Conservation (phyloP, 1,140 invertebrate species). For the Brachionus angularis region DNA sequence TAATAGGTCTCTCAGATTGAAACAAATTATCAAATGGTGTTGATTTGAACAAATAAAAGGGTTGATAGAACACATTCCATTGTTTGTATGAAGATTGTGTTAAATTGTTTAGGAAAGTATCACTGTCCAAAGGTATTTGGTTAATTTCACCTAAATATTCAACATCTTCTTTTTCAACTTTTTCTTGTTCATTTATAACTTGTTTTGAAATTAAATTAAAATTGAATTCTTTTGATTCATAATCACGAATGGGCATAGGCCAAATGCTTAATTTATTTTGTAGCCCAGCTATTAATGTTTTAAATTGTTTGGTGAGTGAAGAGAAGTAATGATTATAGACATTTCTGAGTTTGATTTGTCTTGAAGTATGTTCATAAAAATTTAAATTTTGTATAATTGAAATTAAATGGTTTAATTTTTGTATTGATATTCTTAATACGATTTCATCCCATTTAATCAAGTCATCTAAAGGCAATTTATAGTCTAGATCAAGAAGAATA, state of each 20-base stretch:
- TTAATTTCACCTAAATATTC: constrained; percentile 19
- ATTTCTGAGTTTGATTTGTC: background rate
- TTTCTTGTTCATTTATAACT: too few species aligned
- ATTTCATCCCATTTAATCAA: constrained; percentile 23
- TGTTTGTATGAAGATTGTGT: constrained; percentile 1
- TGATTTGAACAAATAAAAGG: constrained; percentile 41
- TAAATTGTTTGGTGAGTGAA: background rate
- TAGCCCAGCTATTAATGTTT: background rate
- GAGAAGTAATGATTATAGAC: constrained; percentile 8
- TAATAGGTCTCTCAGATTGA: too few species aligned
- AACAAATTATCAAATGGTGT: too few species aligned
- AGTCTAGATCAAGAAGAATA: constrained; percentile 9
- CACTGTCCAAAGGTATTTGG: background rate
- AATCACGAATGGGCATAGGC: background rate
- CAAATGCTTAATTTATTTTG: background rate
- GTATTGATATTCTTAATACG: background rate
- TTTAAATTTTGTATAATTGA: background rate
- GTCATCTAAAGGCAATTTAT: background rate
- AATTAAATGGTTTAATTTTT: background rate
- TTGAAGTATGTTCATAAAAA: background rate
- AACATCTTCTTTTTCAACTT: background rate
- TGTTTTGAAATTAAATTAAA: background rate
- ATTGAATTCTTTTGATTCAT: constrained; percentile 12
- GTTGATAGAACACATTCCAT: constrained; percentile 20
- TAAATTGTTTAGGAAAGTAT: background rate